phyloP scores from a whole-genome alignment of 2,113 vertebrate genomes.

The Passer montanus region DNA sequence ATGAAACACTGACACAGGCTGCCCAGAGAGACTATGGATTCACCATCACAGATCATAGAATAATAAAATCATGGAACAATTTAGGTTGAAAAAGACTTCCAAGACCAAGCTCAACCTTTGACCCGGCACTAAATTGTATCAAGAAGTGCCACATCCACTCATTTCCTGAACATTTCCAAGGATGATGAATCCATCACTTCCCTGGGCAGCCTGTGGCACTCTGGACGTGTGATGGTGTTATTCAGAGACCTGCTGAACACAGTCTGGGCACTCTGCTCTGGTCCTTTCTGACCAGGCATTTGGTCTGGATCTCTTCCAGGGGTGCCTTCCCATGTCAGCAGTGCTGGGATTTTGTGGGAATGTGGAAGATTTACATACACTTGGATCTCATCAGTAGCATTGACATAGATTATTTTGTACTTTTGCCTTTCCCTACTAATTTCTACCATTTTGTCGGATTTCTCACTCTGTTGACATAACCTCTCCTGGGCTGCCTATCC shows the following conservation, averaged over 20 bases:
- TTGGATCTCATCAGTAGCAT: neutral
- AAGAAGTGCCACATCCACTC: neutral
- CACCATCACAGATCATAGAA: neutral
- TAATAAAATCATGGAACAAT: neutral
- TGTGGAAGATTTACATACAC: accelerated
- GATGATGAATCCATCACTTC: neutral
- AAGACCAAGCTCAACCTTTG: neutral
- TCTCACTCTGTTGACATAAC: neutral
- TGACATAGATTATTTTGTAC: accelerated
- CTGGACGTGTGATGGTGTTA: neutral
- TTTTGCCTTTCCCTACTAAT: neutral
- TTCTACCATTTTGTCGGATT: neutral
- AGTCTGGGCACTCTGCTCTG: neutral
- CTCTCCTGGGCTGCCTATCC: neutral
- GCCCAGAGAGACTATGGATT: neutral
- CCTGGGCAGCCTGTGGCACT: neutral
- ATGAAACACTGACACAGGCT: neutral
- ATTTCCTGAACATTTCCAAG: neutral
- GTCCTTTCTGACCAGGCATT: neutral
- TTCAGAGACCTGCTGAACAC: neutral
- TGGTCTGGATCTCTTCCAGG: neutral
- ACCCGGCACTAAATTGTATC: neutral
- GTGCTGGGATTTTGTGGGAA: neutral
- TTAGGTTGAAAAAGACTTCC: neutral
- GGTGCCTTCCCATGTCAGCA: neutral